Evolutionary conservation across 2,888 invertebrate species (phyloP).

Genomic region (Orthonevra nobilis): DNA sequence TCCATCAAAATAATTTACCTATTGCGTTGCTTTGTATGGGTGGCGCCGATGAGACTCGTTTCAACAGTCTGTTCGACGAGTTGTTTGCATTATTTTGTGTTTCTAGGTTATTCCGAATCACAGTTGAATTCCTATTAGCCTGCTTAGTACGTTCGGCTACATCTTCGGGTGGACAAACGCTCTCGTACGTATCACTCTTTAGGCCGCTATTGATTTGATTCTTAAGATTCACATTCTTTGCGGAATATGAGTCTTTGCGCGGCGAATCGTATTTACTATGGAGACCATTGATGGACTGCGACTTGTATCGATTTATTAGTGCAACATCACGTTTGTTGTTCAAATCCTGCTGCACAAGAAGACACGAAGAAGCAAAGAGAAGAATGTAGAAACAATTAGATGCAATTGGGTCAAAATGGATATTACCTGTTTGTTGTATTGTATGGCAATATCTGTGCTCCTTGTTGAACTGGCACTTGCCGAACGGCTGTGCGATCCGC

Average conservation of each 20-base stretch:
- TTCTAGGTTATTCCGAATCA: conserved; percentile 78
- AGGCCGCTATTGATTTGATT: conserved; percentile 77
- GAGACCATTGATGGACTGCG: conserved; percentile 78
- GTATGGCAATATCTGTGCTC: conserved; percentile 79
- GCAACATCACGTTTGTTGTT: conserved; percentile 77
- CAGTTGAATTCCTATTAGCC: conserved; percentile 76
- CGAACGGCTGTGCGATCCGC: conserved; percentile 89
- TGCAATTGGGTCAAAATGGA: conserved; percentile 49
- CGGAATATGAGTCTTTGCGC: conserved; percentile 75
- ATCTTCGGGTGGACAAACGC: conserved; percentile 80
- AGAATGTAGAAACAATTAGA: conserved; percentile 11
- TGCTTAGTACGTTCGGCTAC: conserved; percentile 79
- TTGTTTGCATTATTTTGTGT: conserved; percentile 52
- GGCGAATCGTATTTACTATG: conserved; percentile 77
- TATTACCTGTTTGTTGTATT: conserved; percentile 79
- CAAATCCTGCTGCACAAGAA: conserved; percentile 77
- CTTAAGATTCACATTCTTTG: conserved; percentile 78
- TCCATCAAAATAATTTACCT: no score
- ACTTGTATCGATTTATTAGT: conserved; percentile 78
- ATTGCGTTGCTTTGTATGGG: conserved; percentile 79
- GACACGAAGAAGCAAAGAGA: conserved; percentile 13
- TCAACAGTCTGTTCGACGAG: conserved; percentile 79
- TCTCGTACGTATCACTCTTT: conserved; percentile 80
- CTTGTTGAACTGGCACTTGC: conserved; percentile 82
- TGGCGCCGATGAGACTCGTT: conserved; percentile 83